Evolutionary conservation across 2,888 invertebrate species (phyloP), one percentile per base, ranked within the genome.

Genomic region (Scaptomyza tumidula): DNA sequence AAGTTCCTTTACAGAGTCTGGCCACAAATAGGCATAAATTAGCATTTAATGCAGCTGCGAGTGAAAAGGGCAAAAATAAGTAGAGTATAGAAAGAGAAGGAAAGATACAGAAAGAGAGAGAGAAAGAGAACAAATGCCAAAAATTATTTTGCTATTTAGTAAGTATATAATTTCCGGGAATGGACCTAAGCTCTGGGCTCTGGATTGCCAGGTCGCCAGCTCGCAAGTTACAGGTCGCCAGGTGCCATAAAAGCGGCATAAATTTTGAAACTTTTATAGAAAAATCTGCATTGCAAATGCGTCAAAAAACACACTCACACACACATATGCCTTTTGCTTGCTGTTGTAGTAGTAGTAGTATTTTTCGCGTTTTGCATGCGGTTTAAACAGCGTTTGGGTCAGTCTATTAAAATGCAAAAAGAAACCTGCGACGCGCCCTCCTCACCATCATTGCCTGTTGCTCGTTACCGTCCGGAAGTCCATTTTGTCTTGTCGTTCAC

Each of bases 401-500:
- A 85, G 89, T 89, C 86, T 86, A 88, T 89, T 85, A 85, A 85
- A 85, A 89, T 85, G 89, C 89, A 85, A 85, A 86, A 71, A 82
- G 70, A 61, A 62, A 55, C 62, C 14, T 14, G 14, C 39, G 39
- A 45, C 58, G n/a, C 43, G 11, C 52, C 10, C 10, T 9, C 39
- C 5, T 3, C n/a, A 11, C 54, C 16, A 13, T 7, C 39, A 13
- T 41, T 16, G 14, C 39, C 49, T 19, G 33, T 16, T 48, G 27
- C 43, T 52, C 37, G 27, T 59, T 41, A 41, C 44, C 59, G 56
- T 46, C 61, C 89, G 85, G 85, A 86, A 88, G 89, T 89, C 86
- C 85, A 86, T 86, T 86, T 86, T 89, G 89, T 86, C 85, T 86
- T 86, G 88, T 88, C 85, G 89, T 82, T 86, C 85, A 86, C 85